Conservation (phyloP, 2,888 invertebrate species). For the Callyntrura sp. region DNA sequence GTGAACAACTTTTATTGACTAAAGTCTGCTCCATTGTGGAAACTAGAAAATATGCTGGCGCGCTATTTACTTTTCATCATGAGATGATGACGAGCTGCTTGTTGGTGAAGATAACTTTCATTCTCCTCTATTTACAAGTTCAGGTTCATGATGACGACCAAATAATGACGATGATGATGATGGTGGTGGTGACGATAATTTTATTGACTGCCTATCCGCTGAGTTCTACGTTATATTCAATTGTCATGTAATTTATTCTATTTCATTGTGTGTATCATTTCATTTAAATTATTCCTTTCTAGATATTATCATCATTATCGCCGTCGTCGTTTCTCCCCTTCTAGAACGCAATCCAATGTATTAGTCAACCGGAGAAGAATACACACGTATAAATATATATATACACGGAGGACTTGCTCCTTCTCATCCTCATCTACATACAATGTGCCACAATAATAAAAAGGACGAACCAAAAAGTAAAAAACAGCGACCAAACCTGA, state of each 20-base stretch:
- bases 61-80: too few relatives aligned
- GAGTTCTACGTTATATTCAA: neutral
- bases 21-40: too few relatives aligned
- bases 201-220: conserved; percentile 35
- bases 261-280: neutral
- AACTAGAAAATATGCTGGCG: too few relatives aligned
- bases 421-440: neutral
- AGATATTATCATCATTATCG: neutral
- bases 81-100: neutral
- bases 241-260: conserved; percentile 40
- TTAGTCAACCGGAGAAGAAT: too few relatives aligned
- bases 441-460: neutral
- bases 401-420: too few relatives aligned
- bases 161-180: neutral
- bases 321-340: too few relatives aligned
- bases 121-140: conserved; percentile 4
- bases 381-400: too few relatives aligned
- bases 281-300: conserved; percentile 4
- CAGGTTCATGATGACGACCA: conserved; percentile 18
- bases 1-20: too few relatives aligned
- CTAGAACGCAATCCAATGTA: too few relatives aligned
- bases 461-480: neutral
- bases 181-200: conserved; percentile 17
- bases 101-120: neutral
- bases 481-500: conserved; percentile 41